Conservation (phyloP, 2,888 invertebrate genomes). For the Terebella lapidaria region DNA sequence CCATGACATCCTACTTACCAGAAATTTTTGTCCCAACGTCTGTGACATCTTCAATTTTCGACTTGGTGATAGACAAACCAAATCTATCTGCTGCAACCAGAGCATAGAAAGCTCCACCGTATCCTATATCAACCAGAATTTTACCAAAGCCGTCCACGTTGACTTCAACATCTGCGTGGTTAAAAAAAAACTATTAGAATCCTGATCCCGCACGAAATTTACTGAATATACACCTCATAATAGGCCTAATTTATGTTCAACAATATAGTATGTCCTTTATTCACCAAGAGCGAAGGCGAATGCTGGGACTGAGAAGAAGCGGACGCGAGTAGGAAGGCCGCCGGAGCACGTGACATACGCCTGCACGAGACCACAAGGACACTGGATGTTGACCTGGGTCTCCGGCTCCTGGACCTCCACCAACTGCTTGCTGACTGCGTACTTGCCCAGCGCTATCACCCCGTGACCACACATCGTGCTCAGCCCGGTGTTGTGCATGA, state of each 20-base stretch:
- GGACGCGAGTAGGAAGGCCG: constrained; percentile 32
- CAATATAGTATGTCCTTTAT: no score
- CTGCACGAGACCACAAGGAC: constrained; percentile 52
- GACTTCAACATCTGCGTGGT: constrained; percentile 20
- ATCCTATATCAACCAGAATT: constrained; percentile 43
- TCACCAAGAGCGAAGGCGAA: constrained; percentile 43
- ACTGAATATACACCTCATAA: no score
- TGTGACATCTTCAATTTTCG: constrained; percentile 14
- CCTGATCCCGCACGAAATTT: no score
- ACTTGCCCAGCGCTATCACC: constrained; percentile 46
- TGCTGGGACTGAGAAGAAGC: constrained; percentile 52
- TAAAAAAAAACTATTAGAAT: no score
- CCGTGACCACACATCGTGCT: constrained; percentile 54
- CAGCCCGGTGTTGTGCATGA: constrained; percentile 52
- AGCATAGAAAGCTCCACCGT: constrained; percentile 53
- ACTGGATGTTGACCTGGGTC: constrained; percentile 44
- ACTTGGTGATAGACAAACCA: constrained; percentile 32
- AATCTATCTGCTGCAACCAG: constrained; percentile 35
- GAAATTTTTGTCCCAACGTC: constrained; percentile 19
- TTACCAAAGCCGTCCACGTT: constrained; percentile 23
- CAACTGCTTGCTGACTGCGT: constrained; percentile 25
- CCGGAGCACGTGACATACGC: constrained; percentile 31
- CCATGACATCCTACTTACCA: no score
- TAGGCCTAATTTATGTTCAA: no score
- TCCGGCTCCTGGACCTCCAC: constrained; percentile 31